A percentile compares a stretch with the other conserved stretches of the same genome.
Conservation (phyloP, 2,888 invertebrate species). For the Troides oblongomaculatus region DNA sequence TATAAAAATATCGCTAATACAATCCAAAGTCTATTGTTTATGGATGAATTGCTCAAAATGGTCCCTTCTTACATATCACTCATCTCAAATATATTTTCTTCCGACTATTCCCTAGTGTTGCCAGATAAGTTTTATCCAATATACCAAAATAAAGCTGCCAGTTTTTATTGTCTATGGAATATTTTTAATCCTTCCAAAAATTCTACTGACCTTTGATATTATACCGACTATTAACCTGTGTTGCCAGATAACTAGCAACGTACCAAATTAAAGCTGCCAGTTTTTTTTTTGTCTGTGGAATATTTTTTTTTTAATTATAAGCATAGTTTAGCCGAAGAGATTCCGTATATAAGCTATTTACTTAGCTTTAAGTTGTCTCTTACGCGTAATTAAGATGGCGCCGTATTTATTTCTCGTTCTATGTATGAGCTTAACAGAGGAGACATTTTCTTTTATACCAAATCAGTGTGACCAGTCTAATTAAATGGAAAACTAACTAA, state of each 20-base stretch:
- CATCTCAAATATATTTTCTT: too few relatives aligned
- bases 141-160: too few relatives aligned
- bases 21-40: slow-evolving; percentile 19
- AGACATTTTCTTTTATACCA: slow-evolving; percentile 52
- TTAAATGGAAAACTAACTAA: slow-evolving; percentile 32
- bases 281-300: slow-evolving; percentile 43
- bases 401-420: slow-evolving; percentile 36
- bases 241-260: slow-evolving; percentile 5
- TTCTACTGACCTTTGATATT: too few relatives aligned
- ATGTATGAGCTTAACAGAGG: slow-evolving; percentile 29
- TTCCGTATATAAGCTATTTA: slow-evolving; percentile 11
- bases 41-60: slow-evolving; percentile 49
- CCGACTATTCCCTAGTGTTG: too few relatives aligned
- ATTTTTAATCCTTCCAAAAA: too few relatives aligned
- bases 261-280: slow-evolving; percentile 68
- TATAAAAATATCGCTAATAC: slow-evolving; percentile 3
- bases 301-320: slow-evolving; percentile 34
- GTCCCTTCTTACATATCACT: slow-evolving; percentile 35
- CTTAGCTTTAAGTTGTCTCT: slow-evolving; percentile 26
- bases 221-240: too few relatives aligned
- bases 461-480: slow-evolving; percentile 65
- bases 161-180: too few relatives aligned
- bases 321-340: slow-evolving; percentile 32
- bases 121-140: too few relatives aligned
- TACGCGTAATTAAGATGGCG: slow-evolving; percentile 29